Evolutionary conservation across 1,140 invertebrate species (phyloP), one percentile per base, ranked within the genome.

Genomic region (Penaeus chinensis): DNA sequence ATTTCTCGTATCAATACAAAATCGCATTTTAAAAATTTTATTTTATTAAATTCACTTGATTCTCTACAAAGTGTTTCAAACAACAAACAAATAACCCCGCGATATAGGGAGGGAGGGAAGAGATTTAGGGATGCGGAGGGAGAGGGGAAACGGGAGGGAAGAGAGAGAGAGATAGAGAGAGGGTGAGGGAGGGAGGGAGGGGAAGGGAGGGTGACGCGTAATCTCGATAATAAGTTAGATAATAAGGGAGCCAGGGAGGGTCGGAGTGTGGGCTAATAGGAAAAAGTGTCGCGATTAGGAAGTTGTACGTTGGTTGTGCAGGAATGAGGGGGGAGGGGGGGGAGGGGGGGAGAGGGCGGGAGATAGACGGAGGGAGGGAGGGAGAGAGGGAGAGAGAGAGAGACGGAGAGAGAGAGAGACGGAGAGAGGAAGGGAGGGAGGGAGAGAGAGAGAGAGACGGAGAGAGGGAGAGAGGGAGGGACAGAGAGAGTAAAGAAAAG

Each of bases 361-460:
- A 47, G 47, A 47, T 1, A 47, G 7, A 10, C 42, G 10, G 47
- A 47, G 27, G 5, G 27, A n/a, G 18, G 66, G 1, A 66, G 27
- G 60, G 62, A 22, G 32, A 27, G 27, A 19, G 63, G 80, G 32
- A n/a, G 13, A 8, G 16, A 13, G 32, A 5, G 32, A 24, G 13
- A 37, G 18, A 65, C 7, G n/a, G 80, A 66, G 66, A 61, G 24
- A 60, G 22, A n/a, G 65, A 84, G 47, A 84, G 82, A 60, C 47
- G 32, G 82, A 32, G 27, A 18, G 37, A 20, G 19, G 13, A 24
- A 78, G 27, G 11, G 47, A n/a, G 27, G 22, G 54, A 80, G n/a
- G 24, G 42, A 54, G 61, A 11, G 54, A 81, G 42, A 66, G 20
- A 42, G 32, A 22, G 62, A 5, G 81, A 69, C 16, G n/a, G n/a